Evolutionary conservation across 2,113 vertebrate genomes (phyloP).

Genomic region (Coptodon rendalli): DNA sequence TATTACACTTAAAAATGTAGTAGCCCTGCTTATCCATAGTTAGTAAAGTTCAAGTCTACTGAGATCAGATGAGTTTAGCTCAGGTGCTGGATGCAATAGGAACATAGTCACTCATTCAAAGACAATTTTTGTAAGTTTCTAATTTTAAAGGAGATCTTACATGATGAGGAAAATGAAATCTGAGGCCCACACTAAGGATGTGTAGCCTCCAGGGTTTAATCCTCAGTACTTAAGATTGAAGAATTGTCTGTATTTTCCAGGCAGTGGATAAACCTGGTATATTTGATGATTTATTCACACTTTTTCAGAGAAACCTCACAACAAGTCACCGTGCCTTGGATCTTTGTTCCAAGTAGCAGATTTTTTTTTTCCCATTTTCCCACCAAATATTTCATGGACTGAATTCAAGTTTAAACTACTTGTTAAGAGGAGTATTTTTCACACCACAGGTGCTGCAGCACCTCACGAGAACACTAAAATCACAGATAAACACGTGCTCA

Average conservation of each 20-base stretch:
- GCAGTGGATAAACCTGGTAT: background rate
- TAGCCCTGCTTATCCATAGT: background rate
- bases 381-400: background rate
- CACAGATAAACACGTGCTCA: background rate
- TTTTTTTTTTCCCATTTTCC: background rate
- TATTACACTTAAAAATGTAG: background rate
- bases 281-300: fast-evolving
- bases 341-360: background rate
- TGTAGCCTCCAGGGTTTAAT: background rate
- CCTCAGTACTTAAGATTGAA: background rate
- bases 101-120: no score
- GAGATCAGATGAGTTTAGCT: no score
- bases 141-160: background rate
- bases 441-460: background rate
- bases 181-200: background rate
- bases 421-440: slow-evolving; percentile 10
- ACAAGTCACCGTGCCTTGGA: background rate
- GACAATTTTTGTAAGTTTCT: no score
- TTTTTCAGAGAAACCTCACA: background rate
- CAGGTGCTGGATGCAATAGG: no score
- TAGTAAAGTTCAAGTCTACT: no score
- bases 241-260: background rate
- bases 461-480: background rate
- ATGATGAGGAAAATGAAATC: background rate
- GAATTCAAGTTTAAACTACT: background rate